Evolutionary conservation across 2,113 vertebrate genomes (phyloP), one percentile per base, ranked within the genome.

Genomic region (Grantiella picta): DNA sequence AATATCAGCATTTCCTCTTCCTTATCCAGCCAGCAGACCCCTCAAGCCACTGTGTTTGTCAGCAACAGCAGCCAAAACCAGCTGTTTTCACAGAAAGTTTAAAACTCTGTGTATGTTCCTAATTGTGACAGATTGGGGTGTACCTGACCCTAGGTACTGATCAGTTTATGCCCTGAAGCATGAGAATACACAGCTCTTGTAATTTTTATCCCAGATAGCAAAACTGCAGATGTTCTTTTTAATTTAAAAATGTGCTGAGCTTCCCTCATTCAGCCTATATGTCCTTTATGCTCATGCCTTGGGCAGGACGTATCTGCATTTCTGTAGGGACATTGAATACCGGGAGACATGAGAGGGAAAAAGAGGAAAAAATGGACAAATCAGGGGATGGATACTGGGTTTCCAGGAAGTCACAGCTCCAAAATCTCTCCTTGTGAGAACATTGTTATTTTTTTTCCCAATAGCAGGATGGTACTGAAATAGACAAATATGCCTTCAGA

Each of bases 101-200:
- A 75, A 85, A 96, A 91, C 82, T 83, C 87, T 59, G 42, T 69
- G 63, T 81, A 66, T 94, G 29, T 64, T 91, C 36, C 35, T 93
- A 95, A 93, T 93, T 90, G 85, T 95, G 84, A 96, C 86, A 95
- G 78, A 89, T 75, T 91, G 73, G 76, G 78, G n/a, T 81, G 66
- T 47, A 94, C 87, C 91, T 84, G 76, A 92, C 94, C 95, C 61
- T 63, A 95, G 70, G 86, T 96, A 86, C 91, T 95, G 85, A 96
- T 95, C 93, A 94, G 64, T 94, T 96, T 92, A 82, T 95, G 88
- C 92, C 95, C 96, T 82, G 69, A 95, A 96, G 95, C 91, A 78
- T 75, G 68, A 79, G 90, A 89, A 96, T 86, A 83, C 68, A 92
- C 60, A 86, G 31, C 44, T 90, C 60, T 75, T 89, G 88, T 93